These are phyloP conservation scores for Bombycilla garrulus DNA, from an alignment of 2,113 vertebrate genomes.

Conservation along the genomic window DNA sequence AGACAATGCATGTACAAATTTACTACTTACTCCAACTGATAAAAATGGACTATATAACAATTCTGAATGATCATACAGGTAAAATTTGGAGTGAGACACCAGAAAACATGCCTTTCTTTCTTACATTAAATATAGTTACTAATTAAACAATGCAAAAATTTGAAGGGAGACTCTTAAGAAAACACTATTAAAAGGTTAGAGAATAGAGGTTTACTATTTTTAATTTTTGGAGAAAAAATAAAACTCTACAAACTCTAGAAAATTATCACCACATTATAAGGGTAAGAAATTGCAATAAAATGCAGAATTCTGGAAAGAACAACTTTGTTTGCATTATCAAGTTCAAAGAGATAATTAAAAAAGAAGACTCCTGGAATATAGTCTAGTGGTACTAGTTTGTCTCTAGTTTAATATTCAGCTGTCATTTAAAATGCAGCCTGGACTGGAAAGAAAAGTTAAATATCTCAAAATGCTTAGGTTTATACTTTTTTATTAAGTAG, in stretches of 20 bases:
- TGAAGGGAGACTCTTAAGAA: not conserved
- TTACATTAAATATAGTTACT: not conserved
- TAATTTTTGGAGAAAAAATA: not conserved
- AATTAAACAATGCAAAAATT: not conserved
- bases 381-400: not conserved
- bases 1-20: too few relatives aligned
- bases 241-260: not conserved
- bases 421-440: not conserved
- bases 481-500: not conserved
- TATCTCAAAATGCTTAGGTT: not conserved
- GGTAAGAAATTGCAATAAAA: not conserved
- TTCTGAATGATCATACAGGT: not conserved
- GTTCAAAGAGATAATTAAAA: not conserved
- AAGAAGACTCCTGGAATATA: not conserved
- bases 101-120: not conserved
- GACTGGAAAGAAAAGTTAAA: not conserved
- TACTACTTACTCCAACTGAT: not conserved
- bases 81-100: not conserved
- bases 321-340: not conserved
- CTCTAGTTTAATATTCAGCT: not conserved
- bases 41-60: not conserved
- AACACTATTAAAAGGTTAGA: not conserved
- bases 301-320: not conserved
- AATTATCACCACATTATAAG: not conserved
- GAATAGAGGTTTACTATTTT: not conserved